Evolutionary conservation across 1,140 invertebrate genomes (phyloP), one percentile per base, ranked within the genome.

Genomic region (Campoletis sonorensis): DNA sequence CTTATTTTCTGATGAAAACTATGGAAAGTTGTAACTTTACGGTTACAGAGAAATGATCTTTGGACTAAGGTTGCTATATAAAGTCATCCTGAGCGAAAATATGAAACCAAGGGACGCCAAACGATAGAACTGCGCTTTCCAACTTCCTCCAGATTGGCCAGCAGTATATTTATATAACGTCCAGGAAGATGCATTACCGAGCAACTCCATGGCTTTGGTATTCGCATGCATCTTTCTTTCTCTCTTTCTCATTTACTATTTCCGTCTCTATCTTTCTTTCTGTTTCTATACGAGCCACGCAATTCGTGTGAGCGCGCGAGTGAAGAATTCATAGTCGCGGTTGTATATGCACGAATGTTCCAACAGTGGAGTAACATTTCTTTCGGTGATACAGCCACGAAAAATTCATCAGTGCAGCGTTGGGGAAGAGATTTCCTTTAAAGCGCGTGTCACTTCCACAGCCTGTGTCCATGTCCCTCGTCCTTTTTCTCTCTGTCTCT

Each of bases 91-190:
- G 30, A 30, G 10, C 13, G 27, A 33, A 30, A 64, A 26, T 26
- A 26, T 13, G 67, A 33, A 30, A 18, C 30, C 30, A 10, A n/a
- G 13, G 2, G 33, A 30, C 64, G 51, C 27, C 49, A 77, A 30
- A 54, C 26, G 58, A 18, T 54, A 23, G 72, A 33, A 67, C 27
- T 77, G 73, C 33, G 33, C 27, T 18, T 33, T 45, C 33, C 30
- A 78, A 61, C 76, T 67, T 67, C 67, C 76, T 67, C 58, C 58
- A 61, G 76, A 78, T 72, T 79, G 71, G 79, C 30, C 71, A 71
- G 70, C 67, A 54, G 79, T 79, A 79, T 79, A 79, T 79, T 79
- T 79, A 79, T 79, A 79, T 72, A 79, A 71, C 70, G 67, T 79
- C 51, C 26, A 54, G 79, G 16, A 54, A 79, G 79, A 79, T 51